Base-by-base conservation (phyloP, 1,140 invertebrate genomes). In the Neotoxoptera formosana region DNA sequence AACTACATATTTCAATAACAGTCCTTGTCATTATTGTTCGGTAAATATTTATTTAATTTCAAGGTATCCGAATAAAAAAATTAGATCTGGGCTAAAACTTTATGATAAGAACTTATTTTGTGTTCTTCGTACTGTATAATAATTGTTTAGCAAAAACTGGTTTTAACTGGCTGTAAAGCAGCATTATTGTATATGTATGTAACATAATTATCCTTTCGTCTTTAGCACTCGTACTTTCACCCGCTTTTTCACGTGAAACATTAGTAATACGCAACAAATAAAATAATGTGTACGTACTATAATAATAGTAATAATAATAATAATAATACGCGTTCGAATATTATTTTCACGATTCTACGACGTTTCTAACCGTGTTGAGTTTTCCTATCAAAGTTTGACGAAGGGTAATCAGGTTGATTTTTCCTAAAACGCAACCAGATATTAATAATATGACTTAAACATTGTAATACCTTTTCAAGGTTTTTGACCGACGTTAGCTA, bases 141-240 rank as follows among this genome's bases (percentile, higher is more conserved):
- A 86, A 91, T 91, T 25, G 60, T 91, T 48, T 81, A 51, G 41
- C n/a, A 36, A 83, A 81, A 93, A 93, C 91, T 93, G 91, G 91
- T 93, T 93, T 93, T 93, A 53, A 93, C 91, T 93, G 25, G 48
- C 51, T 93, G 53, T 84, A 83, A 45, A 93, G 9, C 25, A 84
- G 81, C 25, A 56, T 84, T 93, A 25, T 45, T 45, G 83, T 84
- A 25, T 45, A 41, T 41, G 47, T 93, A 83, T 93, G 91, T 93
- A 93, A 93, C 91, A 93, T 86, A 93, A 93, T 93, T 93, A 93
- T 93, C 91, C 91, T 93, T 93, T 93, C 91, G 48, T 92, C 90
- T 92, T 92, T 48, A 83, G 67, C 81, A 93, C 91, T 93, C 91
- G 81, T 93, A 93, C 91, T 93, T 93, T 93, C 91, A 93, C 91